A percentile compares a stretch with the other conserved stretches of the same genome.
Conservation (phyloP, 2,113 vertebrate species). For the Rhinoderma darwinii region DNA sequence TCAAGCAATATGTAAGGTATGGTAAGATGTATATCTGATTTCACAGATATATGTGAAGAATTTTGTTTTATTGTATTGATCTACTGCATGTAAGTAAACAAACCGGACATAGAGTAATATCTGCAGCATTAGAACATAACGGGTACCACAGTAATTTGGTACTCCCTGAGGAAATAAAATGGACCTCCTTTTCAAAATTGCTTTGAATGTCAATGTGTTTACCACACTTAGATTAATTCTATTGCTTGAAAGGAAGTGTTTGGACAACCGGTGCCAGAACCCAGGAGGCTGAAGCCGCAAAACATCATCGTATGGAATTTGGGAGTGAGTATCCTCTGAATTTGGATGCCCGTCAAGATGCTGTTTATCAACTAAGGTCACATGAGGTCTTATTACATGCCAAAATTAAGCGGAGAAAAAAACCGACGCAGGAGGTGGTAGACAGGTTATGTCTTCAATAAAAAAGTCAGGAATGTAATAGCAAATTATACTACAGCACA, state of each 20-base stretch:
- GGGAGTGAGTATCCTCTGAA: slow-evolving; percentile 21
- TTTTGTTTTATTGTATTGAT: too few species aligned
- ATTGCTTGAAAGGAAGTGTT: slow-evolving; percentile 23
- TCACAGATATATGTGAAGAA: too few species aligned
- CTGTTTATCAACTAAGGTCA: slow-evolving; percentile 47
- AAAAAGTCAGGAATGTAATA: slow-evolving; percentile 13
- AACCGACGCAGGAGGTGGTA: background rate
- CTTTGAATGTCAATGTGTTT: slow-evolving; percentile 35
- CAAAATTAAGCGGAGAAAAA: background rate
- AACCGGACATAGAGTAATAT: background rate
- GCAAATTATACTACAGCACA: background rate
- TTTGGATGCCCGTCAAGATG: slow-evolving; percentile 13
- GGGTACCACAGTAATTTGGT: background rate
- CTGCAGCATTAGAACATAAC: background rate
- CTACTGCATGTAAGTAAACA: too few species aligned
- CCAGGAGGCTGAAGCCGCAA: slow-evolving; percentile 29
- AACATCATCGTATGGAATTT: slow-evolving; percentile 40
- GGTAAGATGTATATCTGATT: too few species aligned
- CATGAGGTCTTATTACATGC: slow-evolving; percentile 23
- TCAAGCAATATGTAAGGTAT: too few species aligned
- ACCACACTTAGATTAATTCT: slow-evolving; percentile 6
- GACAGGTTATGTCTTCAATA: slow-evolving; percentile 12
- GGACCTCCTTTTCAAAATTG: background rate
- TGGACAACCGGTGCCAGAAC: slow-evolving; percentile 14
- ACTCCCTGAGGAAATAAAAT: background rate